These are phyloP conservation scores for Pasiphila rectangulata DNA, from an alignment of 2,888 invertebrate genomes.

Conservation along the genomic window DNA sequence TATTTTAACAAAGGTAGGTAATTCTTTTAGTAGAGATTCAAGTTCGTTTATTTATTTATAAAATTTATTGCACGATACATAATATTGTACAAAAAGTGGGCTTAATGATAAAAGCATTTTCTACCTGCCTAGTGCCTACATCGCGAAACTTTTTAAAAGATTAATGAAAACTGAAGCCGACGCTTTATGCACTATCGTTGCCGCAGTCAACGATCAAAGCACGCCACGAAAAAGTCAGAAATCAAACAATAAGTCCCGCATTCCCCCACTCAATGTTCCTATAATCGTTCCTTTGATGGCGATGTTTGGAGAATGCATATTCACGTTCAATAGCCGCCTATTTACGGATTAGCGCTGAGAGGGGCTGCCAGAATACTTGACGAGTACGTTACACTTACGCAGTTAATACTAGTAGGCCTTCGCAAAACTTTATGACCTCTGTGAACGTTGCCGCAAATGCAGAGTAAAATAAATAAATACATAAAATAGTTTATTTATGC, in stretches of 20 bases:
- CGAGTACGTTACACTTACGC: constrained; percentile 32
- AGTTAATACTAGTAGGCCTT: constrained; percentile 1
- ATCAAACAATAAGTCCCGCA: constrained; percentile 26
- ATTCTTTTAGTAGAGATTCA: too few species aligned
- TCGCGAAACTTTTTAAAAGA: too few species aligned
- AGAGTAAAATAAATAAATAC: too few species aligned
- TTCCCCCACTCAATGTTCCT: constrained; percentile 24
- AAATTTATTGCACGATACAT: too few species aligned
- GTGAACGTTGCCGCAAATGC: not conserved
- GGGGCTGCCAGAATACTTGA: constrained; percentile 36
- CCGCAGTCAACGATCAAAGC: constrained; percentile 23
- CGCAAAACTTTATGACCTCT: too few species aligned
- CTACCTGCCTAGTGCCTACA: too few species aligned
- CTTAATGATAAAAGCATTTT: too few species aligned
- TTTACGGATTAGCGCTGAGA: constrained; percentile 29
- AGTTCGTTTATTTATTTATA: too few species aligned
- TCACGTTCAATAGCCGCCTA: constrained; percentile 30
- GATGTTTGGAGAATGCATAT: constrained; percentile 33
- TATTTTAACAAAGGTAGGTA: too few species aligned
- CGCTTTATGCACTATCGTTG: not conserved
- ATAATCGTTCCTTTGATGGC: constrained; percentile 32
- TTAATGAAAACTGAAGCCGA: not conserved
- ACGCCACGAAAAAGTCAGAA: constrained; percentile 24
- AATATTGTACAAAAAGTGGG: not conserved
- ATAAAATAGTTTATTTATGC: too few species aligned